Percentiles rank a stretch among this genome's conserved stretches.
Evolutionary conservation across 1,140 invertebrate species (phyloP).

Genomic region (Stegodyphus dumicola): DNA sequence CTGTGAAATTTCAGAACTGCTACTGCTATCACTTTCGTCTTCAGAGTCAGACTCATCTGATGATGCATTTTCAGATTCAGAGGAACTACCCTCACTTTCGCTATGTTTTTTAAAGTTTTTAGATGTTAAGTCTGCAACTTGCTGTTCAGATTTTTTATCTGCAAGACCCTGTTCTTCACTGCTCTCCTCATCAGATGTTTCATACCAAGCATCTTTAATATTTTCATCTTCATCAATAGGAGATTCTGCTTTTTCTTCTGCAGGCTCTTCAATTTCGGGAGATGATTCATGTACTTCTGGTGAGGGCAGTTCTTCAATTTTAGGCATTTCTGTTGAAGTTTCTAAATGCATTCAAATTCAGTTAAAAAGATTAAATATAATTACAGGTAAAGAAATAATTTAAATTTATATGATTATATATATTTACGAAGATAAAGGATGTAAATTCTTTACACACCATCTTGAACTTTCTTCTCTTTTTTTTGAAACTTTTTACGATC

Average conservation of each 20-base stretch:
- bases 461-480: conserved; percentile 70
- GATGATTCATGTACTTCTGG: conserved; percentile 66
- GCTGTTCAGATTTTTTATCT: conserved; percentile 56
- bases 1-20: conserved; percentile 67
- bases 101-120: conserved; percentile 41
- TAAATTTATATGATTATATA: too few relatives aligned
- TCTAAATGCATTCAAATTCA: neutral
- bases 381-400: neutral
- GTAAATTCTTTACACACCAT: too few relatives aligned
- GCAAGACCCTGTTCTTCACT: conserved; percentile 70
- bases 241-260: neutral
- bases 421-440: too few relatives aligned
- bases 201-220: conserved; percentile 66
- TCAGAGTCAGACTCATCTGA: conserved; percentile 44
- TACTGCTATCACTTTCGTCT: conserved; percentile 43
- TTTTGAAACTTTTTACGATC: conserved; percentile 81
- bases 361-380: neutral
- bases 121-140: conserved; percentile 48
- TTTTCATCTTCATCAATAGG: conserved; percentile 61
- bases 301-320: conserved; percentile 68
- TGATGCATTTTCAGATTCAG: neutral
- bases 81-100: conserved; percentile 35
- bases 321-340: conserved; percentile 67
- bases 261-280: neutral
- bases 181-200: conserved; percentile 70